phyloP scores from a whole-genome alignment of 1,140 invertebrate species.

The Brachionus manjavacas region DNA sequence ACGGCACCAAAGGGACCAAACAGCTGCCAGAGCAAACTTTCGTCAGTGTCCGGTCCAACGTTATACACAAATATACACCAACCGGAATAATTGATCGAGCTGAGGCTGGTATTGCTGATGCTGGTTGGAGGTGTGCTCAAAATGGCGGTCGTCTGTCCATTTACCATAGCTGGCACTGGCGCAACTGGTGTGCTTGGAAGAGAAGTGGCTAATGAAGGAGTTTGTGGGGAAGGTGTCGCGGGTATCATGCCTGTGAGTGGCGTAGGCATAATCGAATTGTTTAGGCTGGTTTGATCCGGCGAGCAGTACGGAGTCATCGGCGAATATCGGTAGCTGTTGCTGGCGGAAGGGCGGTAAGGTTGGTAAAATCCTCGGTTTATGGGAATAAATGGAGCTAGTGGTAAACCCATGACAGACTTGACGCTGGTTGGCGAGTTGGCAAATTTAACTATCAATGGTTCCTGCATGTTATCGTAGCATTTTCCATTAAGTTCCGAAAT shows the following conservation, averaged over 20 bases:
- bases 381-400: conserved; percentile 33
- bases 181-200: conserved; percentile 18
- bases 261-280: background rate
- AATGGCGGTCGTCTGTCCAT: background rate
- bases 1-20: conserved; percentile 98
- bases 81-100: conserved; percentile 46
- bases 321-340: background rate
- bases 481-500: conserved; percentile 96
- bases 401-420: conserved; percentile 39
- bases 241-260: background rate
- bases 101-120: conserved; percentile 36
- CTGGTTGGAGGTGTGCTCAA: background rate
- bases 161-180: background rate
- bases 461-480: conserved; percentile 80
- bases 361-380: conserved; percentile 34
- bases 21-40: conserved; percentile 95
- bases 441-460: conserved; percentile 98
- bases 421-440: conserved; percentile 71
- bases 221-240: background rate
- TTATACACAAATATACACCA: conserved; percentile 99
- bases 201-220: background rate
- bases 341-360: conserved; percentile 16
- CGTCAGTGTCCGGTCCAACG: conserved; percentile 92
- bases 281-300: background rate
- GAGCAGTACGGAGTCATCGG: conserved; percentile 20